Conservation (phyloP, 2,888 invertebrate species). For the Cremastinae sp. region DNA sequence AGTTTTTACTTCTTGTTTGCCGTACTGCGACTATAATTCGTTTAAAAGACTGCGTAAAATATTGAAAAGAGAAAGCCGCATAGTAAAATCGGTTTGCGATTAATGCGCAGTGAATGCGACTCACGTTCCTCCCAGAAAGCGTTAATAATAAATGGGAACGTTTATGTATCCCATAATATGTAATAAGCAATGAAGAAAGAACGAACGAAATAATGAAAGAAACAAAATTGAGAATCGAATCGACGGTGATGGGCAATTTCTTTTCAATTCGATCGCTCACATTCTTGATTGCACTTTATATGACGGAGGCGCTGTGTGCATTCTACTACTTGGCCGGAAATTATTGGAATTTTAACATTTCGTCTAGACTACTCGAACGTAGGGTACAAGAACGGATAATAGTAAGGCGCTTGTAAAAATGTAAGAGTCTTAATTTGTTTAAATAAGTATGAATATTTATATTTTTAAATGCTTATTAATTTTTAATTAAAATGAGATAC, state of each 20-base stretch:
- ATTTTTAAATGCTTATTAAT: too few relatives aligned
- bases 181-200: conserved; percentile 5
- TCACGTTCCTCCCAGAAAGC: conserved; percentile 40
- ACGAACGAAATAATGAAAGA: background rate
- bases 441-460: too few relatives aligned
- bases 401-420: too few relatives aligned
- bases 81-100: conserved; percentile 13
- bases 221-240: conserved; percentile 8
- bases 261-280: too few relatives aligned
- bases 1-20: conserved; percentile 6
- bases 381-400: too few relatives aligned
- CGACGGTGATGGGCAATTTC: background rate
- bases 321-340: too few relatives aligned
- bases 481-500: too few relatives aligned
- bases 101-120: conserved; percentile 29
- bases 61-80: conserved; percentile 45
- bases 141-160: conserved; percentile 44
- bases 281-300: too few relatives aligned
- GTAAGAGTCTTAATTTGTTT: too few relatives aligned
- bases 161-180: conserved; percentile 13
- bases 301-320: too few relatives aligned
- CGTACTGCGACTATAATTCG: conserved; percentile 17
- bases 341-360: too few relatives aligned
- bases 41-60: conserved; percentile 25
- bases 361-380: too few relatives aligned